Evolutionary conservation across 2,113 vertebrate species (phyloP).

Genomic region (Poeciliopsis turrubarensis): DNA sequence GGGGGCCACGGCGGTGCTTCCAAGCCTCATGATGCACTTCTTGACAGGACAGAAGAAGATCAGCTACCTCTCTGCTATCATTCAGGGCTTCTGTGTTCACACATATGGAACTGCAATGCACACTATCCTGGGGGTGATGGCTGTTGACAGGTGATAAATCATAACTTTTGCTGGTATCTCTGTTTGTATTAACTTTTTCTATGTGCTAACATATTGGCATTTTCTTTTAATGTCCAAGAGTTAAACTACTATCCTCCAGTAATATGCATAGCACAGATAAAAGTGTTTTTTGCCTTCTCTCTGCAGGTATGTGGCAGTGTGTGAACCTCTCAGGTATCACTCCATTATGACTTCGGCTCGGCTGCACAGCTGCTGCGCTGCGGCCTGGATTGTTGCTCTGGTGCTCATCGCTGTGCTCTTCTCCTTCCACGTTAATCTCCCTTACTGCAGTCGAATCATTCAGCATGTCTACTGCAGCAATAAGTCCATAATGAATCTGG

Average conservation of each 20-base stretch:
- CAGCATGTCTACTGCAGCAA: constrained; percentile 70
- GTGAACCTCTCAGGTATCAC: constrained; percentile 66
- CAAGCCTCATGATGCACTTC: constrained; percentile 59
- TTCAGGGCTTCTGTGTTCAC: constrained; percentile 61
- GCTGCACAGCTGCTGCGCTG: constrained; percentile 38
- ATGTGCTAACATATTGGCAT: no score
- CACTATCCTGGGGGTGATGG: constrained; percentile 61
- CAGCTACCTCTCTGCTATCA: constrained; percentile 35
- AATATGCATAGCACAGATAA: no score
- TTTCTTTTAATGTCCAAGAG: no score
- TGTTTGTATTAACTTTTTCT: no score
- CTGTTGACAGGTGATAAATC: constrained; percentile 64
- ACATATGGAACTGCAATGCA: constrained; percentile 37
- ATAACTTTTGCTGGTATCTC: no score
- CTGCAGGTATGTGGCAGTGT: constrained; percentile 64
- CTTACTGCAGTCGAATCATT: constrained; percentile 54
- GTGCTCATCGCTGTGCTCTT: constrained; percentile 60
- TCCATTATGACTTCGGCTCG: constrained; percentile 59
- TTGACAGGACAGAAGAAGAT: constrained; percentile 51
- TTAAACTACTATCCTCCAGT: no score
- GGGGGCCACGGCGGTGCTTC: constrained; percentile 52
- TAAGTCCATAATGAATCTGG: constrained; percentile 52
- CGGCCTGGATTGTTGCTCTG: constrained; percentile 57
- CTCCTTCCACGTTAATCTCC: constrained; percentile 35
- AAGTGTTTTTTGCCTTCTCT: background rate